These are phyloP conservation scores for Chelidonichthys spinosus DNA, from an alignment of 2,797 vertebrate species.

Conservation along the genomic window DNA sequence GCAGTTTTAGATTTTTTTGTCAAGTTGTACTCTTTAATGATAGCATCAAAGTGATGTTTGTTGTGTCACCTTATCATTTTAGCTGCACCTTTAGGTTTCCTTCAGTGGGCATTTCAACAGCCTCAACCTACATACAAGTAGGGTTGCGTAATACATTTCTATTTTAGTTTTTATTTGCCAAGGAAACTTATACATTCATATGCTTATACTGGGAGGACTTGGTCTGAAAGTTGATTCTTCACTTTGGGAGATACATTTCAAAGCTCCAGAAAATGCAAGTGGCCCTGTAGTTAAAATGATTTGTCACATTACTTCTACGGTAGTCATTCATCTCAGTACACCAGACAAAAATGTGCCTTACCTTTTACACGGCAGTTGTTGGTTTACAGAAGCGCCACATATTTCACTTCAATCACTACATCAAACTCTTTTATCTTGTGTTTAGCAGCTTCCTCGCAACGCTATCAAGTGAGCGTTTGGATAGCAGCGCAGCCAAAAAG, in stretches of 20 bases:
- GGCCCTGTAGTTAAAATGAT: background rate
- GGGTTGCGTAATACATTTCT: no score
- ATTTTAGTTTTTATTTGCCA: no score
- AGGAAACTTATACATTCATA: background rate
- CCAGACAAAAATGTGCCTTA: background rate
- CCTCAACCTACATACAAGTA: background rate
- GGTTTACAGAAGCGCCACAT: background rate
- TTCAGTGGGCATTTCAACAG: background rate
- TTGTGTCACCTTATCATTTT: background rate
- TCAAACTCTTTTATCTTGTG: slow-evolving; percentile 21
- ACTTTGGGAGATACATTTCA: background rate
- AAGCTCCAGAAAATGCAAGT: background rate
- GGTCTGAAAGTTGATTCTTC: background rate
- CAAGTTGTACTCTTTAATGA: background rate
- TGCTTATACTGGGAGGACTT: background rate
- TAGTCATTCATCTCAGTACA: background rate
- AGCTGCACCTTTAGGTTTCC: background rate
- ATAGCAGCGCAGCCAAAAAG: slow-evolving; percentile 43
- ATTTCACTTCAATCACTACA: slow-evolving; percentile 18
- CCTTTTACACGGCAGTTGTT: background rate
- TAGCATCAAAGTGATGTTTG: background rate
- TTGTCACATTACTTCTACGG: background rate
- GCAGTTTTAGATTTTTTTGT: background rate
- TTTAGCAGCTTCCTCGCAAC: slow-evolving; percentile 29
- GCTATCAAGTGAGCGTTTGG: slow-evolving; percentile 39